These are phyloP conservation scores for Drosophila ambigua DNA, from an alignment of 1,140 invertebrate species.

Conservation along the genomic window DNA sequence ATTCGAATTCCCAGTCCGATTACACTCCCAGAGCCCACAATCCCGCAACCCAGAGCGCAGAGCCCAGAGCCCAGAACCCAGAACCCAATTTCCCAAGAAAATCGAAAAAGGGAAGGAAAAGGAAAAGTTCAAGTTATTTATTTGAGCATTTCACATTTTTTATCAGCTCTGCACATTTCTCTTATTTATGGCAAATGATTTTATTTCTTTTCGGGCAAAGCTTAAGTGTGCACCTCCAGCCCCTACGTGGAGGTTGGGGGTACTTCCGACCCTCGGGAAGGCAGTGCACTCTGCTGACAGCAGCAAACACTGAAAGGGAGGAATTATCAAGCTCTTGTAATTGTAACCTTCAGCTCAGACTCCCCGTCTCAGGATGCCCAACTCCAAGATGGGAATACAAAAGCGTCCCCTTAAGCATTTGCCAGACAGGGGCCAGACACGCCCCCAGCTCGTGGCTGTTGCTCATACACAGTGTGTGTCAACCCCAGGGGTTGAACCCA, in stretches of 20 bases:
- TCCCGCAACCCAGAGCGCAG: constrained; percentile 1
- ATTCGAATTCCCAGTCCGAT: constrained; percentile 51
- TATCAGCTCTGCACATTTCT: constrained; percentile 73
- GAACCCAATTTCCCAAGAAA: constrained; percentile 48
- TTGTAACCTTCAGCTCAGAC: constrained; percentile 63
- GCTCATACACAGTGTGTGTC: constrained; percentile 57
- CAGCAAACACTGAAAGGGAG: constrained; percentile 62
- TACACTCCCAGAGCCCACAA: constrained; percentile 15
- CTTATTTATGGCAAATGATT: constrained; percentile 80
- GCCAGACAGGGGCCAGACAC: constrained; percentile 71
- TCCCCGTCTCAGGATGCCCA: constrained; percentile 2
- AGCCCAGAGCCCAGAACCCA: constrained; percentile 21
- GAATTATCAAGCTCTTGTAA: constrained; percentile 71
- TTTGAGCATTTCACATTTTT: constrained; percentile 79
- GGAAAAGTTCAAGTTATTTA: constrained; percentile 76
- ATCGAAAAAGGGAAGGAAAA: constrained; percentile 46
- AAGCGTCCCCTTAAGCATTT: constrained; percentile 53
- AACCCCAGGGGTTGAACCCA: constrained; percentile 10
- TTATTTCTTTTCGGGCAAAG: constrained; percentile 50
- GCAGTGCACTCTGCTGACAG: constrained; percentile 67
- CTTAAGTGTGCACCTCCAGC: constrained; percentile 17
- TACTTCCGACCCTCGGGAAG: constrained; percentile 13
- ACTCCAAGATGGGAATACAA: constrained; percentile 43
- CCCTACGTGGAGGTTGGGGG: background rate
- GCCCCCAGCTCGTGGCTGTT: constrained; percentile 43